phyloP scores from a whole-genome alignment of 2,113 vertebrate genomes.

The Aspiorhynchus laticeps region DNA sequence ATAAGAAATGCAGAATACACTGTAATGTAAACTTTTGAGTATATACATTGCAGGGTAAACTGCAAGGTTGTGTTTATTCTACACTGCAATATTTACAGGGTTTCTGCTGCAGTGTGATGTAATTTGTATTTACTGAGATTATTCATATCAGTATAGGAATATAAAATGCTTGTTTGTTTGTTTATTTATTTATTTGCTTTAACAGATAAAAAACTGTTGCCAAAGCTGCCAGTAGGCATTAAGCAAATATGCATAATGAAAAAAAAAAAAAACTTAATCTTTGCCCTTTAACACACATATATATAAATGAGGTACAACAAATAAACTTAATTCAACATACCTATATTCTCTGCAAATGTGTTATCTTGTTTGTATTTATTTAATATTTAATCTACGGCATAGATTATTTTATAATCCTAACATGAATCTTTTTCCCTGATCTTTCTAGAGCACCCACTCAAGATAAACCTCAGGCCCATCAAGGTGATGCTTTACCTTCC shows the following conservation, averaged over 20 bases:
- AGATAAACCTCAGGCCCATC: neutral
- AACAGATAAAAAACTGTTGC: too few relatives aligned
- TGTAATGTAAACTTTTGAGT: constrained; percentile 6
- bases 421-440: neutral
- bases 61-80: neutral
- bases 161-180: too few relatives aligned
- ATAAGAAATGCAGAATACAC: constrained; percentile 19
- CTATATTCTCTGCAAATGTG: too few relatives aligned
- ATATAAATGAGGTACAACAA: too few relatives aligned
- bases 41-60: neutral
- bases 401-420: neutral
- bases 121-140: neutral
- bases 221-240: neutral
- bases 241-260: neutral
- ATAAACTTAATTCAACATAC: too few relatives aligned
- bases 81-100: neutral
- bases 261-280: too few relatives aligned
- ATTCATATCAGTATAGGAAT: neutral
- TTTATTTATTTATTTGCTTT: too few relatives aligned
- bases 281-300: too few relatives aligned
- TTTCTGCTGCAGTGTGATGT: neutral
- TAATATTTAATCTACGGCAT: neutral
- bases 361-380: too few relatives aligned
- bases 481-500: constrained; percentile 75
- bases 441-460: neutral